phyloP scores from a whole-genome alignment of 2,888 invertebrate species.

The Cryptus armator region DNA sequence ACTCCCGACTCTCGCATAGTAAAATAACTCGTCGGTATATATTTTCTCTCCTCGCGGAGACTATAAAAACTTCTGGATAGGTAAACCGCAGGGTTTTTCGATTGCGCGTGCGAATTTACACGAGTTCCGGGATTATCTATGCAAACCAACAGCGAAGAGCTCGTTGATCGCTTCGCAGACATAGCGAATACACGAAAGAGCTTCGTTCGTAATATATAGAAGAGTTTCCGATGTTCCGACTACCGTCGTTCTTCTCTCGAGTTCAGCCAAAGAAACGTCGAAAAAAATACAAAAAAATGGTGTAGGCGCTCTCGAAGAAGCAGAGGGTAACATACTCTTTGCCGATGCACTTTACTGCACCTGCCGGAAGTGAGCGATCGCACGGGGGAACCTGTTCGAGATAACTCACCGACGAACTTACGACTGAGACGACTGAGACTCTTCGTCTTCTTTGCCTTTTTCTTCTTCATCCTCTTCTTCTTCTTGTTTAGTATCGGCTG shows the following conservation, averaged over 20 bases:
- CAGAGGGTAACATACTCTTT: conserved; percentile 33
- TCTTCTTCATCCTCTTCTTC: conserved; percentile 21
- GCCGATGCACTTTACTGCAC: conserved; percentile 61
- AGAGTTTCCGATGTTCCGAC: conserved; percentile 27
- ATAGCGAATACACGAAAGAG: conserved; percentile 21
- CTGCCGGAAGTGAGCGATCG: conserved; percentile 71
- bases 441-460: conserved; percentile 11
- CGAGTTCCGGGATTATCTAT: conserved; percentile 34
- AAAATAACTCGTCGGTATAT: neutral
- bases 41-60: neutral
- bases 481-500: conserved; percentile 9
- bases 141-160: conserved; percentile 17
- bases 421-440: conserved; percentile 50
- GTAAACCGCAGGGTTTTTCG: conserved; percentile 3
- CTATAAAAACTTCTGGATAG: neutral
- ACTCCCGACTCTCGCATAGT: neutral
- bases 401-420: conserved; percentile 57
- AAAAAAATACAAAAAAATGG: neutral
- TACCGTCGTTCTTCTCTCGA: conserved; percentile 34
- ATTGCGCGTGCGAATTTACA: conserved; percentile 35
- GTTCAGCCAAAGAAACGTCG: neutral
- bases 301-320: conserved; percentile 8
- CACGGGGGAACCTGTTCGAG: conserved; percentile 67
- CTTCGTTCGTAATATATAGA: conserved; percentile 9
- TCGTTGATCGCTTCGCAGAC: conserved; percentile 37